These are phyloP conservation scores for Labeo catla DNA, from an alignment of 2,113 vertebrate genomes.

Conservation along the genomic window DNA sequence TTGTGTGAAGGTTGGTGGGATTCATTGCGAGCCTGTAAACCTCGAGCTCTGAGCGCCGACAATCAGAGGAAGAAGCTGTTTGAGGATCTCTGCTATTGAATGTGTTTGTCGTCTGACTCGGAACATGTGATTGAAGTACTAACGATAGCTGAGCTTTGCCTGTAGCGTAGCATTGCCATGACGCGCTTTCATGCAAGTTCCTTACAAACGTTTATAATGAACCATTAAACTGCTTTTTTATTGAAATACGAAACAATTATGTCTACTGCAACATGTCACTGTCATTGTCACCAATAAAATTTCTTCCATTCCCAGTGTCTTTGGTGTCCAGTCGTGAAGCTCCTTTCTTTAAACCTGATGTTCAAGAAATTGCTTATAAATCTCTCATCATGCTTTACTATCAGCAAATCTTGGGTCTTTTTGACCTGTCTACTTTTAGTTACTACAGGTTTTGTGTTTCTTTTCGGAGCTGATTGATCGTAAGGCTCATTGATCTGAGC, in stretches of 20 bases:
- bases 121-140: constrained; percentile 44
- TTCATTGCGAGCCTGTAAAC: constrained; percentile 66
- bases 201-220: not conserved
- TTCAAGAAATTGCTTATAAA: too few relatives aligned
- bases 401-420: too few relatives aligned
- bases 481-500: too few relatives aligned
- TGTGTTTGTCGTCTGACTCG: constrained; percentile 55
- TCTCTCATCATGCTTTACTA: too few relatives aligned
- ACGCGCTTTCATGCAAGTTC: not conserved
- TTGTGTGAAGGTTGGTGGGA: constrained; percentile 50
- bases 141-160: constrained; percentile 53
- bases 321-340: constrained; percentile 58
- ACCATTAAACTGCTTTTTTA: constrained; percentile 19
- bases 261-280: constrained; percentile 71
- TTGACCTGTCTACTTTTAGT: too few relatives aligned
- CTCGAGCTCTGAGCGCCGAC: constrained; percentile 80
- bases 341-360: not conserved
- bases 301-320: constrained; percentile 69
- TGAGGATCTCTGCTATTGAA: not conserved
- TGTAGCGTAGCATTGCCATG: not conserved
- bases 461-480: too few relatives aligned
- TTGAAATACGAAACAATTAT: constrained; percentile 65
- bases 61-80: constrained; percentile 76
- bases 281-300: constrained; percentile 60
- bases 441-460: too few relatives aligned